A percentile compares a stretch with the other conserved stretches of the same genome.
These are phyloP conservation scores for Enteromius radiatus DNA, from an alignment of 2,797 vertebrate genomes.

Conservation along the genomic window DNA sequence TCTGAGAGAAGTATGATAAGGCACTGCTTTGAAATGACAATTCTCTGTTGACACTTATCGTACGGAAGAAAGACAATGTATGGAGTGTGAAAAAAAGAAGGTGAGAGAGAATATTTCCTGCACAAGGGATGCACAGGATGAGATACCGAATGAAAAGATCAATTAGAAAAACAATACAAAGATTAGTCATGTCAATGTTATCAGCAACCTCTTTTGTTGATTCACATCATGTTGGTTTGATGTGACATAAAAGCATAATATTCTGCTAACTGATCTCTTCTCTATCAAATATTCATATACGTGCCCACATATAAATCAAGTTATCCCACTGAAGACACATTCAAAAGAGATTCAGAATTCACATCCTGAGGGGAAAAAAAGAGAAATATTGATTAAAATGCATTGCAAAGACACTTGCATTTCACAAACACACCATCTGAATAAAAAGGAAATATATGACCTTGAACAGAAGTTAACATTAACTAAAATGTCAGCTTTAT, in stretches of 20 bases:
- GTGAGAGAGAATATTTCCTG: constrained; percentile 64
- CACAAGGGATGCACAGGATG: constrained; percentile 65
- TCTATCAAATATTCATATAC: background rate
- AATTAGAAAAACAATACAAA: constrained; percentile 65
- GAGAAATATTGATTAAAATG: constrained; percentile 70
- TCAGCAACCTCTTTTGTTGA: constrained; percentile 86
- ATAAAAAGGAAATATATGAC: constrained; percentile 16
- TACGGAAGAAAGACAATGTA: constrained; percentile 74
- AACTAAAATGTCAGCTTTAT: constrained; percentile 44
- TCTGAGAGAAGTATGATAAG: constrained; percentile 80
- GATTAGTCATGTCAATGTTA: constrained; percentile 85
- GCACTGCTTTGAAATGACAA: constrained; percentile 77
- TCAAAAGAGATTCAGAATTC: constrained; percentile 49
- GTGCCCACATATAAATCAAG: background rate
- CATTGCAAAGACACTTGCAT: constrained; percentile 57
- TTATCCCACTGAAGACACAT: background rate
- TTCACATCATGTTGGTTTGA: constrained; percentile 74
- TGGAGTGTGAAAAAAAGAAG: constrained; percentile 71
- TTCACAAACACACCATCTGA: constrained; percentile 61
- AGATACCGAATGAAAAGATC: constrained; percentile 55
- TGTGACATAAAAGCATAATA: constrained; percentile 65
- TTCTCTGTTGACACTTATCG: constrained; percentile 76
- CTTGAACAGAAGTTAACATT: constrained; percentile 41
- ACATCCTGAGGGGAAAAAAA: constrained; percentile 68
- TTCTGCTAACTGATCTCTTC: constrained; percentile 25